Percentiles rank a stretch among this genome's conserved stretches.
Conservation (phyloP, 2,113 vertebrate species). For the Arvicanthis niloticus region DNA sequence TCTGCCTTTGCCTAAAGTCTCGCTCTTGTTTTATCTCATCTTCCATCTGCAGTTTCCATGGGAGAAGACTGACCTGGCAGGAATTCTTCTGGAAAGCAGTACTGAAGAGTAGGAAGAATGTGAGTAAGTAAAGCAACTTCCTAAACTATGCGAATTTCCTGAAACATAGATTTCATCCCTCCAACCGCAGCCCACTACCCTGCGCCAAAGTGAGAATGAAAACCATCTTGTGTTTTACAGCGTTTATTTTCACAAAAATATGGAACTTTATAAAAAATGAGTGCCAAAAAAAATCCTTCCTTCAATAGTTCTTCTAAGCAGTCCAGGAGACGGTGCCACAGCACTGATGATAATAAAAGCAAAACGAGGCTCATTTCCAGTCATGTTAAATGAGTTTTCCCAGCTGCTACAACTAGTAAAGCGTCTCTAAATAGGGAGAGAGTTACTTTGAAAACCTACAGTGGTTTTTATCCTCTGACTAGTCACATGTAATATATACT, state of each 20-base stretch:
- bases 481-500: neutral
- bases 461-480: constrained; percentile 47
- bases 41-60: too few species aligned
- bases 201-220: neutral
- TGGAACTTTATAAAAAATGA: neutral
- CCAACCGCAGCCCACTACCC: rapidly evolving
- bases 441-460: constrained; percentile 21
- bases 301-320: neutral
- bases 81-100: neutral
- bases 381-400: constrained; percentile 57
- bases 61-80: neutral
- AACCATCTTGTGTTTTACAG: constrained; percentile 50
- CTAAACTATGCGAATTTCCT: neutral
- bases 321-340: neutral
- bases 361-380: constrained; percentile 48
- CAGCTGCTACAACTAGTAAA: constrained; percentile 50
- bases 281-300: neutral
- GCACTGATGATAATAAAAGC: neutral
- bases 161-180: neutral
- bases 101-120: neutral
- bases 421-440: constrained; percentile 40
- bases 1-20: too few species aligned
- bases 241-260: constrained; percentile 3
- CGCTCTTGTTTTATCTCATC: neutral
- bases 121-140: neutral